Evolutionary conservation across 1,140 invertebrate genomes (phyloP).

Genomic region (Atta colombica): DNA sequence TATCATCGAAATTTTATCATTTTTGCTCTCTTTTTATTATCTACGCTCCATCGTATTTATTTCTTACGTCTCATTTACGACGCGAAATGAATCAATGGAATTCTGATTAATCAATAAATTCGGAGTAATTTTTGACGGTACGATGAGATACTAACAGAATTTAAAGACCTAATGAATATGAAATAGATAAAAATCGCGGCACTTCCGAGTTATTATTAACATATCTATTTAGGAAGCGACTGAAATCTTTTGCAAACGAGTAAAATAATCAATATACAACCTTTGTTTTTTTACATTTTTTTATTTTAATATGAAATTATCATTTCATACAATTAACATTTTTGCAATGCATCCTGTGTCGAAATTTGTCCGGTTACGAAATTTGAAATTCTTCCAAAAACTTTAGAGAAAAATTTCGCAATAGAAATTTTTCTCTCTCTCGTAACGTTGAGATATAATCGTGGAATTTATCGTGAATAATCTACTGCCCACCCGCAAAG

Average conservation of each 20-base stretch:
- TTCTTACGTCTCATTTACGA: not conserved
- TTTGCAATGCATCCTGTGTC: no score
- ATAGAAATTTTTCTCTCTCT: not conserved
- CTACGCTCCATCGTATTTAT: not conserved
- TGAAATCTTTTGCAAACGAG: not conserved
- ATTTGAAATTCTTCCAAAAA: not conserved
- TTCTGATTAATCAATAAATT: not conserved
- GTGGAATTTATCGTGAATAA: constrained; percentile 22
- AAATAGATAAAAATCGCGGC: not conserved
- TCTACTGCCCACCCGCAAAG: not conserved
- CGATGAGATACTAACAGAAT: not conserved
- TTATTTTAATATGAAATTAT: not conserved
- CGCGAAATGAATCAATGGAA: not conserved
- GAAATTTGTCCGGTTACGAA: not conserved
- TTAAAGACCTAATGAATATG: not conserved
- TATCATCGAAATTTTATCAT: constrained; percentile 14
- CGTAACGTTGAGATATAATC: not conserved
- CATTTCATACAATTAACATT: not conserved
- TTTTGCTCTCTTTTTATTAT: not conserved
- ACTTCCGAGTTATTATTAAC: not conserved
- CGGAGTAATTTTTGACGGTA: not conserved
- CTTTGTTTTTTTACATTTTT: not conserved
- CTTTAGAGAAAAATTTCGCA: not conserved
- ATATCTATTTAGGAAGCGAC: not conserved
- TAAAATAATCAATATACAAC: not conserved